Evolutionary conservation across 64 coral and sea anemone genomes (phyloP).

Genomic region (Astreopora myriophthalma): DNA sequence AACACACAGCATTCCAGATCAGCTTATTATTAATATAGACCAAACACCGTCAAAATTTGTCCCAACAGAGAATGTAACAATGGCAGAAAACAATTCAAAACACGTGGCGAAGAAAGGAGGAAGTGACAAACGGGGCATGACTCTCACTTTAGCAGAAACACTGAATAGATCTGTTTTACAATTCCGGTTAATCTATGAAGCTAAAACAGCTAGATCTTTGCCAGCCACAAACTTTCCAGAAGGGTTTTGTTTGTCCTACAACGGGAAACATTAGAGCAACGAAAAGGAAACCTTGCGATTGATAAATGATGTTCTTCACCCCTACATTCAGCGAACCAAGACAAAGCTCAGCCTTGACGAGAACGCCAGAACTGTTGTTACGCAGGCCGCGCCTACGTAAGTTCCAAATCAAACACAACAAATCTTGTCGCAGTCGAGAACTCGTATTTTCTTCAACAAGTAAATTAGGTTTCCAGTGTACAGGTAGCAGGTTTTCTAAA

Average conservation of each 20-base stretch:
- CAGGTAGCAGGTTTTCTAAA: too few species aligned
- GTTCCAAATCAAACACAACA: too few species aligned
- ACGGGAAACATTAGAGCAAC: constrained; percentile 45
- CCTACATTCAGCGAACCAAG: background rate
- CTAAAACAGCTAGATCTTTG: constrained; percentile 44
- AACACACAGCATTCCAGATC: constrained; percentile 31
- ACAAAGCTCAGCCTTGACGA: background rate
- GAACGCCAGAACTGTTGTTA: background rate
- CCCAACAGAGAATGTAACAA: constrained; percentile 66
- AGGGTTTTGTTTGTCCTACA: constrained; percentile 44
- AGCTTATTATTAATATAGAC: constrained; percentile 47
- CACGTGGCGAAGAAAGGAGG: constrained; percentile 71
- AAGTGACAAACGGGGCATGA: constrained; percentile 67
- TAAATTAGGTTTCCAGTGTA: too few species aligned
- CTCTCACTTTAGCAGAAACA: constrained; percentile 76
- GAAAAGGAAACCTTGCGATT: constrained; percentile 24
- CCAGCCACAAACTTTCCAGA: constrained; percentile 31
- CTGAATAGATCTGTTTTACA: constrained; percentile 60
- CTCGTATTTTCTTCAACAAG: too few species aligned
- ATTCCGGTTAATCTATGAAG: constrained; percentile 63
- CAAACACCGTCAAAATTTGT: constrained; percentile 75
- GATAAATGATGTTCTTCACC: constrained; percentile 45
- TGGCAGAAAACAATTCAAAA: constrained; percentile 76
- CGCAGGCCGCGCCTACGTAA: too few species aligned
- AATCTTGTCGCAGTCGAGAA: too few species aligned